phyloP scores from a whole-genome alignment of 2,113 vertebrate genomes.

The Cettia cetti region DNA sequence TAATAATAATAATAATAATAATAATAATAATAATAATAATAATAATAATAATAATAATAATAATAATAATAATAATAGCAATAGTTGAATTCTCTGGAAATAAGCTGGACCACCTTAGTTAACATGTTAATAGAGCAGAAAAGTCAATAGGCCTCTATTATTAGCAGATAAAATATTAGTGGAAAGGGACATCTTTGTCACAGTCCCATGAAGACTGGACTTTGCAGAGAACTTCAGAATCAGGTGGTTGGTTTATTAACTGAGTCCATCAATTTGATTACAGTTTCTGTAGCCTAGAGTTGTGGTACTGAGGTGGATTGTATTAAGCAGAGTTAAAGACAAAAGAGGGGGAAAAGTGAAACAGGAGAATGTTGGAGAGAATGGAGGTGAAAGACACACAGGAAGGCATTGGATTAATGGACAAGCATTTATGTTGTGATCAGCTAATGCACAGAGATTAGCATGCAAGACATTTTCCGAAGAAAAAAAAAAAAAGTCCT shows the following conservation, averaged over 20 bases:
- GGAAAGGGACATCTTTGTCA: not conserved
- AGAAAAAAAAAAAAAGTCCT: not conserved
- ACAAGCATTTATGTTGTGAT: slow-evolving; percentile 49
- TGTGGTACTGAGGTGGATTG: not conserved
- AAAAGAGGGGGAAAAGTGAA: slow-evolving; percentile 29
- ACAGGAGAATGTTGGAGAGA: not conserved
- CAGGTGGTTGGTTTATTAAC: not conserved
- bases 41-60: not conserved
- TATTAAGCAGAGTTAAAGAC: not conserved
- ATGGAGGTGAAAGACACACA: slow-evolving; percentile 51
- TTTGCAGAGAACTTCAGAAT: not conserved
- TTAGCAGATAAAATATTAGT: not conserved
- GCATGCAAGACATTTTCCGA: slow-evolving; percentile 31
- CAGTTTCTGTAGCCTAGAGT: not conserved
- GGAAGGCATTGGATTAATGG: slow-evolving; percentile 43
- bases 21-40: not conserved
- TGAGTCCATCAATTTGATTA: not conserved
- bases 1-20: no score
- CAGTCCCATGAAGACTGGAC: not conserved
- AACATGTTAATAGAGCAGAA: not conserved
- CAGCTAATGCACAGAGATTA: slow-evolving; percentile 48
- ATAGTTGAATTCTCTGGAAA: not conserved
- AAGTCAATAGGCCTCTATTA: not conserved
- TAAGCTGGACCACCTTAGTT: not conserved
- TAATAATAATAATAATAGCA: not conserved